Percentiles rank a stretch among this genome's conserved stretches.
These are phyloP conservation scores for Cephus nigrinus DNA, from an alignment of 2,888 invertebrate species.

Conservation along the genomic window DNA sequence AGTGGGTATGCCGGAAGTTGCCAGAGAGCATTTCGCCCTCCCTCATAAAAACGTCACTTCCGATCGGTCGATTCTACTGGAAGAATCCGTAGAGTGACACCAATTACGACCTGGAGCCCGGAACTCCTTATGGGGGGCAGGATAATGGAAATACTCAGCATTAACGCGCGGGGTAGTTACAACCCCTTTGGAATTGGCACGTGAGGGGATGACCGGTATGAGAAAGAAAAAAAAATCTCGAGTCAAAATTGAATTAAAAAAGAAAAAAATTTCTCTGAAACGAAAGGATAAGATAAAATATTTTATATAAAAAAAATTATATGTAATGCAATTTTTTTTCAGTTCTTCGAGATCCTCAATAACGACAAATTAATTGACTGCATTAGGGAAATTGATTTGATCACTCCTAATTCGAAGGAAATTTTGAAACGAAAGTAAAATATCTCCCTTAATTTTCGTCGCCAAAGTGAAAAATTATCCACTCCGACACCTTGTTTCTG, in stretches of 20 bases:
- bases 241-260: background rate
- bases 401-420: background rate
- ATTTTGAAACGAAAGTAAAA: background rate
- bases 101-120: background rate
- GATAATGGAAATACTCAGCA: background rate
- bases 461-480: background rate
- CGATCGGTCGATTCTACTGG: background rate
- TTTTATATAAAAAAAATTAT: no score
- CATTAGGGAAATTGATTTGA: background rate
- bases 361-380: background rate
- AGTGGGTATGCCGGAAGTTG: background rate
- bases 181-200: background rate
- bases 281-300: no score
- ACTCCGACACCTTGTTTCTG: background rate
- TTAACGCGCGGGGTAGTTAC: background rate
- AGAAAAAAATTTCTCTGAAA: background rate
- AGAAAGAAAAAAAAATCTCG: background rate
- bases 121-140: background rate
- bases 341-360: background rate
- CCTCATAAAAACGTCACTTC: background rate
- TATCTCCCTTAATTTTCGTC: background rate
- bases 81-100: background rate
- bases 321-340: background rate
- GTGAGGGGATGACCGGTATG: background rate
- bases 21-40: background rate